Conservation (phyloP, 2,888 invertebrate species). For the Magallana nippona region DNA sequence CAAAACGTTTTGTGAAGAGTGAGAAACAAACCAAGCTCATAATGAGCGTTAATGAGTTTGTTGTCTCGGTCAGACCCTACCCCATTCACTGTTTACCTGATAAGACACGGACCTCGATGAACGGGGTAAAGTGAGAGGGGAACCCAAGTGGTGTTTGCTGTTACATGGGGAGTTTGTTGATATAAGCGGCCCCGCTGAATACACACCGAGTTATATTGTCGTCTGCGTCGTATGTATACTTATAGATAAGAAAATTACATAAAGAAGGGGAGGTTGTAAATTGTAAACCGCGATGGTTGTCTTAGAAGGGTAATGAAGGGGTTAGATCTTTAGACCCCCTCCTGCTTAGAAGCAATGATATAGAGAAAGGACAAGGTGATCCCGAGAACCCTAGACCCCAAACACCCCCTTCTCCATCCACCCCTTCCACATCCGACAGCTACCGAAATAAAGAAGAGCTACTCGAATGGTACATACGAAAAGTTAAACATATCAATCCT, state of each 20-base stretch:
- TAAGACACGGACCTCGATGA: neutral
- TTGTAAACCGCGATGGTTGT: too few species aligned
- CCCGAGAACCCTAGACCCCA: too few species aligned
- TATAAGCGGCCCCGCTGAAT: neutral
- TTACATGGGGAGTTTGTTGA: neutral
- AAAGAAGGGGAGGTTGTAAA: neutral
- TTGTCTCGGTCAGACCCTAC: neutral
- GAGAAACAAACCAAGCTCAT: neutral
- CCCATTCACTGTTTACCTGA: neutral
- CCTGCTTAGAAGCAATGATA: too few species aligned
- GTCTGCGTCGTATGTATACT: neutral
- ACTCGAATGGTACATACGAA: too few species aligned
- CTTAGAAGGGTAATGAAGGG: too few species aligned
- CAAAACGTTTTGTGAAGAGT: neutral
- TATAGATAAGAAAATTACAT: conserved; percentile 21
- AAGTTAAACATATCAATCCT: too few species aligned
- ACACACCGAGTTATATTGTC: neutral
- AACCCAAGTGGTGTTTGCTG: neutral
- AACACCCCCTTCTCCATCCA: too few species aligned
- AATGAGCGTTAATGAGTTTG: conserved; percentile 1
- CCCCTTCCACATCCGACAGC: too few species aligned
- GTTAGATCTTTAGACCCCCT: too few species aligned
- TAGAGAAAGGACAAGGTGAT: too few species aligned
- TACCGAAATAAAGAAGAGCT: too few species aligned
- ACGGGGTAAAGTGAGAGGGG: neutral